A percentile compares a stretch with the other conserved stretches of the same genome.
phyloP scores from a whole-genome alignment of 2,797 vertebrate genomes.

The Girardinus metallicus region DNA sequence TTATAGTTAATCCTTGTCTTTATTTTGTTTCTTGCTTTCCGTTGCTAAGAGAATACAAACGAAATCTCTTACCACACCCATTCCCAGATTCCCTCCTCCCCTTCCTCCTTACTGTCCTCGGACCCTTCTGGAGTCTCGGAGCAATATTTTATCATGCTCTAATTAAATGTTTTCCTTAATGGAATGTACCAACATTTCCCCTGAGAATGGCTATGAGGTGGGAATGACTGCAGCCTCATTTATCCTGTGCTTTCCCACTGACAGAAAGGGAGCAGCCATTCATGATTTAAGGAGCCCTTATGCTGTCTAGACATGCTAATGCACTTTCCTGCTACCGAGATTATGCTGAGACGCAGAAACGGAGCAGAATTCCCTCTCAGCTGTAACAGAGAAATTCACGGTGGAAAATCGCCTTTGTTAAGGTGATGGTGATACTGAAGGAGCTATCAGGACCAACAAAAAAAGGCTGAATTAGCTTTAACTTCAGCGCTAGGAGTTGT shows the following conservation, averaged over 20 bases:
- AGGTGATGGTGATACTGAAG: neutral
- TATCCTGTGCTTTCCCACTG: slow-evolving; percentile 58
- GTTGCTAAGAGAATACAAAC: slow-evolving; percentile 29
- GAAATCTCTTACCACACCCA: slow-evolving; percentile 25
- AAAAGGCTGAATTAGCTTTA: neutral
- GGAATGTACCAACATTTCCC: slow-evolving; percentile 74
- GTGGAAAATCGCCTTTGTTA: neutral
- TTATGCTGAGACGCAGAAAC: slow-evolving; percentile 39
- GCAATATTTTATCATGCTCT: slow-evolving; percentile 78
- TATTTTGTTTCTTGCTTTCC: slow-evolving; percentile 39
- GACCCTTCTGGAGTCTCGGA: slow-evolving; percentile 63
- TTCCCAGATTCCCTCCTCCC: slow-evolving; percentile 9
- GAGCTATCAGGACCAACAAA: neutral
- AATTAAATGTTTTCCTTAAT: slow-evolving; percentile 80
- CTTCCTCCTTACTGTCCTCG: slow-evolving; percentile 29
- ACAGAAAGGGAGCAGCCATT: slow-evolving; percentile 77
- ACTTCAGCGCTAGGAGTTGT: neutral
- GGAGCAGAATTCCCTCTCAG: slow-evolving; percentile 8
- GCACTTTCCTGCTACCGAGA: slow-evolving; percentile 50
- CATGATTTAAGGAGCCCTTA: slow-evolving; percentile 71
- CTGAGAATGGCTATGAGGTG: slow-evolving; percentile 37
- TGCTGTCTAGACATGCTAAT: slow-evolving; percentile 64
- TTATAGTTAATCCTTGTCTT: slow-evolving; percentile 48
- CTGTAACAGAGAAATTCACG: neutral
- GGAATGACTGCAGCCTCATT: slow-evolving; percentile 59